A percentile compares a stretch with the other conserved stretches of the same genome.
Conservation (phyloP, 2,113 vertebrate genomes). For the Ivindomyrus marchei region DNA sequence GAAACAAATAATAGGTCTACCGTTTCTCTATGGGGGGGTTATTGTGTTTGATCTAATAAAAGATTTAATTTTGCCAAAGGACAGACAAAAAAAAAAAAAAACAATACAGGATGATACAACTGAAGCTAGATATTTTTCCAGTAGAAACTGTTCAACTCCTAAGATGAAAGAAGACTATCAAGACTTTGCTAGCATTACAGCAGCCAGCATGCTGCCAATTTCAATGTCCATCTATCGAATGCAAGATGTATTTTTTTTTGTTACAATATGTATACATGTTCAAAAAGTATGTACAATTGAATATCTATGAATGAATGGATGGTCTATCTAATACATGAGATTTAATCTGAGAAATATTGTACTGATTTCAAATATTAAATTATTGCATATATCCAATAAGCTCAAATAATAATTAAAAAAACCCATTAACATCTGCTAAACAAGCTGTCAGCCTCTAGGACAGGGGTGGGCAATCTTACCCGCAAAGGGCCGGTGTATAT, state of each 20-base stretch:
- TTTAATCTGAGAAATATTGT: not conserved
- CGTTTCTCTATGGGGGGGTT: not conserved
- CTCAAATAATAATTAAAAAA: not conserved
- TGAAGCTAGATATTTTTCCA: not conserved
- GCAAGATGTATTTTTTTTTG: not conserved
- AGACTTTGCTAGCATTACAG: not conserved
- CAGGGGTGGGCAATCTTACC: no score
- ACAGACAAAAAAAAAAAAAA: not conserved
- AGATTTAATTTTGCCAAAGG: not conserved
- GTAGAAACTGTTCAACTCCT: not conserved
- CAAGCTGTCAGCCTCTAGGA: not conserved
- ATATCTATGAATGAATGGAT: not conserved
- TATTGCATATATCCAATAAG: not conserved
- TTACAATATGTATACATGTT: not conserved
- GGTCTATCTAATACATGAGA: not conserved
- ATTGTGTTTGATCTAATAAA: not conserved
- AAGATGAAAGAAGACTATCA: not conserved
- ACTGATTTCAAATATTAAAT: not conserved
- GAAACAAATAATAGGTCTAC: conserved; percentile 1
- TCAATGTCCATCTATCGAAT: not conserved
- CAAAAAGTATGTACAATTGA: not conserved
- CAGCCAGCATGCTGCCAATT: not conserved
- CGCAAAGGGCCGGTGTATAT: no score
- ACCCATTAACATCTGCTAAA: not conserved
- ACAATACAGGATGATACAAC: not conserved